A percentile compares a stretch with the other conserved stretches of the same genome.
phyloP scores from a whole-genome alignment of 2,888 invertebrate genomes.

The Boloria euphrosyne region DNA sequence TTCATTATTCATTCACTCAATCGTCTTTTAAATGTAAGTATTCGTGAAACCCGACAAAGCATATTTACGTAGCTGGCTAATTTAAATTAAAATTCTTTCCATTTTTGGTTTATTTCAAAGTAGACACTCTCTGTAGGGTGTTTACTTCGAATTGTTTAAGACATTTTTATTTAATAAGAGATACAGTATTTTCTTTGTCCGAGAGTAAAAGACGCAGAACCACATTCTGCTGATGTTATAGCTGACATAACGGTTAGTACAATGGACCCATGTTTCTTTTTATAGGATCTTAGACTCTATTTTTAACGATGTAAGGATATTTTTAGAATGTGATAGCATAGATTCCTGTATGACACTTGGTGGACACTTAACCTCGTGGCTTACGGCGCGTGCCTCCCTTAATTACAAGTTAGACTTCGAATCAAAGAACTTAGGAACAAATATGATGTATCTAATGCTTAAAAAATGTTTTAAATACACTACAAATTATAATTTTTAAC shows the following conservation, averaged over 20 bases:
- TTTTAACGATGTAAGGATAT: slow-evolving; percentile 6
- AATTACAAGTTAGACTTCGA: slow-evolving; percentile 37
- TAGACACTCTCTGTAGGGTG: background rate
- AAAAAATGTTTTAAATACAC: no score
- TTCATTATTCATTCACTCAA: no score
- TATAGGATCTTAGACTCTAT: slow-evolving; percentile 20
- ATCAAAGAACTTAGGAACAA: slow-evolving; percentile 24
- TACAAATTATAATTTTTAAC: no score
- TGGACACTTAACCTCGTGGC: slow-evolving; percentile 42
- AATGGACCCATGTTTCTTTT: slow-evolving; percentile 18
- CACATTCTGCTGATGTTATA: slow-evolving; percentile 36
- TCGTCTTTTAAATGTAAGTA: no score
- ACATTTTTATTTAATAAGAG: slow-evolving; percentile 16
- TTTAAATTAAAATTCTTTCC: no score
- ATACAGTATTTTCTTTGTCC: slow-evolving; percentile 26
- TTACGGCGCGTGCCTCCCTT: slow-evolving; percentile 39
- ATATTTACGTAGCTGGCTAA: no score
- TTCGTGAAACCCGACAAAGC: no score
- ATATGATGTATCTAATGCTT: no score
- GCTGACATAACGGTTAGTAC: slow-evolving; percentile 37
- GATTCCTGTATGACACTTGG: slow-evolving; percentile 37
- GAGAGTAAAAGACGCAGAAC: slow-evolving; percentile 24
- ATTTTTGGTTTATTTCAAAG: background rate
- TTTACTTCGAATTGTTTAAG: slow-evolving; percentile 6
- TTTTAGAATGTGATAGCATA: slow-evolving; percentile 17